These are phyloP conservation scores for Subanguina moxae DNA, from an alignment of 1,140 invertebrate genomes.

Conservation along the genomic window DNA sequence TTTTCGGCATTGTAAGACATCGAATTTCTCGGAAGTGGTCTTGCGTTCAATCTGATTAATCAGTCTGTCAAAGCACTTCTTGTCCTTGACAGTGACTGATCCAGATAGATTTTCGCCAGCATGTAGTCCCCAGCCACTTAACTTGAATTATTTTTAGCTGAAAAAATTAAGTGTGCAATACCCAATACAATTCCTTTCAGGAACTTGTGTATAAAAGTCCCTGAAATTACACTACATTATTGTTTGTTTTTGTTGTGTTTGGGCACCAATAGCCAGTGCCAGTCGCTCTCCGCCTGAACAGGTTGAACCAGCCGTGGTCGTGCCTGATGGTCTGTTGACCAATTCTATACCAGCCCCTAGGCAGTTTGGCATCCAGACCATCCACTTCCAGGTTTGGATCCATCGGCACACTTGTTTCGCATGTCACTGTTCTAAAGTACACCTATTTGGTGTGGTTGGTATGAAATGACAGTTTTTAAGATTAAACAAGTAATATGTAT, in stretches of 20 bases:
- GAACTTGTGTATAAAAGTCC: slow-evolving; percentile 58
- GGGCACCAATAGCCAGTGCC: slow-evolving; percentile 51
- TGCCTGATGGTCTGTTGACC: slow-evolving; percentile 52
- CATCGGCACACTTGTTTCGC: slow-evolving; percentile 47
- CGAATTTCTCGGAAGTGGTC: slow-evolving; percentile 55
- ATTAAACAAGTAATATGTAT: too few relatives aligned
- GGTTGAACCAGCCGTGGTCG: slow-evolving; percentile 54
- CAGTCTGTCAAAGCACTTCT: slow-evolving; percentile 56
- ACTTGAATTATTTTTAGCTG: slow-evolving; percentile 12
- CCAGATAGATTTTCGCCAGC: slow-evolving; percentile 58
- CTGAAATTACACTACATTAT: neutral
- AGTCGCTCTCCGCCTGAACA: slow-evolving; percentile 51
- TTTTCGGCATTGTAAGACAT: slow-evolving; percentile 56
- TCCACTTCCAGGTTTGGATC: slow-evolving; percentile 41
- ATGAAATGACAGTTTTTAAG: neutral
- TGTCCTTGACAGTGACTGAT: slow-evolving; percentile 58
- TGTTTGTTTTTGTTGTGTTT: neutral
- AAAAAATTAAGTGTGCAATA: slow-evolving; percentile 23
- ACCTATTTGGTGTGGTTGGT: too few relatives aligned
- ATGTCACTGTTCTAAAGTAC: slow-evolving; percentile 47
- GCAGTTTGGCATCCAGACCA: slow-evolving; percentile 51
- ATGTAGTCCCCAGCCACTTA: slow-evolving; percentile 54
- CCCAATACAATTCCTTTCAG: slow-evolving; percentile 57
- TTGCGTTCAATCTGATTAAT: slow-evolving; percentile 57
- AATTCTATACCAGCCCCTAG: slow-evolving; percentile 50